Base-by-base conservation (phyloP, 2,888 invertebrate genomes). In the Morinoia aosen region DNA sequence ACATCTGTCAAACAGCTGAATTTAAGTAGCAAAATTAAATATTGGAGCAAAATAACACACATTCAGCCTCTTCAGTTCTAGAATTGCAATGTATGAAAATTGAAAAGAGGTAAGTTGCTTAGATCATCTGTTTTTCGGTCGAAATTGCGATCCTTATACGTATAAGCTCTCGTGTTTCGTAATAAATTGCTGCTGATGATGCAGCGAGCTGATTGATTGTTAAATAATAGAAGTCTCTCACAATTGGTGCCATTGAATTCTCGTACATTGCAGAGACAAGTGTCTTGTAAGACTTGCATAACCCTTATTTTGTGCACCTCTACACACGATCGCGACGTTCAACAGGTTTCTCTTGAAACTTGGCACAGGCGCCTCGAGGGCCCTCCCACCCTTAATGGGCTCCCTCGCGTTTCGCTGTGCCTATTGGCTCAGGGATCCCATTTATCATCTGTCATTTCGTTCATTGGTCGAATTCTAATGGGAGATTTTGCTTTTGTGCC, bases 401-500 rank as follows among this genome's bases (percentile, higher is more conserved):
- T 93, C 93, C n/a, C 93, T 11, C 33, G 93, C 14, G 11, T 93
- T 93, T 48, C 93, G 93, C 56, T 39, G 10, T 57, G 39, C 57
- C 57, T 93, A 93, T 93, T 93, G 93, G 93, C 16, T 33, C 57
- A 57, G 57, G 57, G 93, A 93, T 57, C 7, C 93, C 93, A 93
- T 93, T 93, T 93, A 93, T 93, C 93, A 93, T 93, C 93, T 93
- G 93, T 93, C 93, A 93, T 93, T 93, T 93, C 57, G 39, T 57
- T 33, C 93, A 93, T 93, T 93, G 93, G 93, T 93, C 33, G 93
- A 93, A 93, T 93, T 93, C 93, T 93, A 57, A 93, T 93, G 93
- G 93, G 93, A 93, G 93, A 93, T 57, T 57, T 57, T 39, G 93
- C 57, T 56, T 57, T 93, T 57, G 93, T 93, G 93, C 93, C 93